Percentiles rank a stretch among this genome's conserved stretches.
Conservation (phyloP, 2,113 vertebrate species). For the Ptilorrhoa leucosticta region DNA sequence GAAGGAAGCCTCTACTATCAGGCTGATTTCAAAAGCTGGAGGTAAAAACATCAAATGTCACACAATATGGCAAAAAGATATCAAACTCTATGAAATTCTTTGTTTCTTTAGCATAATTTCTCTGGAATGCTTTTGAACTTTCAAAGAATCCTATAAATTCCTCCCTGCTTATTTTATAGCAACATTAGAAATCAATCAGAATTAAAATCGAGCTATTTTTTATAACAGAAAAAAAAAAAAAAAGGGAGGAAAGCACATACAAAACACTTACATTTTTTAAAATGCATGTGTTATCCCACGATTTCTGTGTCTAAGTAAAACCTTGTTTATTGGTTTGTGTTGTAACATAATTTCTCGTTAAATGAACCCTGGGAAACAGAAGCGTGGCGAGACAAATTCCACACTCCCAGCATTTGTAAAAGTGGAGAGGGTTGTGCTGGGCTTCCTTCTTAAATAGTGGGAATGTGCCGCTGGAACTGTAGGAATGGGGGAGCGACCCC, state of each 20-base stretch:
- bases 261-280: neutral
- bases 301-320: neutral
- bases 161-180: neutral
- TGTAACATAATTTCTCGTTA: neutral
- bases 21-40: slow-evolving; percentile 11
- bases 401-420: neutral
- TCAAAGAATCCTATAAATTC: neutral
- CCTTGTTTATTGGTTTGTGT: neutral
- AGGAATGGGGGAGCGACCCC: neutral
- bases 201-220: neutral
- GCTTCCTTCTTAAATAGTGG: neutral
- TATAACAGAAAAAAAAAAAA: neutral
- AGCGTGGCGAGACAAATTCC: neutral
- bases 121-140: neutral
- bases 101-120: neutral
- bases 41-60: slow-evolving; percentile 24
- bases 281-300: neutral
- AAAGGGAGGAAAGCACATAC: neutral
- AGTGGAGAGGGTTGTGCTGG: neutral
- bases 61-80: neutral
- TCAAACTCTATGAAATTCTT: neutral
- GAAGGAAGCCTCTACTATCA: neutral
- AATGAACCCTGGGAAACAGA: neutral
- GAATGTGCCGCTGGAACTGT: neutral
- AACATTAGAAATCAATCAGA: neutral